Conservation (phyloP, 2,113 vertebrate species). For the Desmodus rotundus region DNA sequence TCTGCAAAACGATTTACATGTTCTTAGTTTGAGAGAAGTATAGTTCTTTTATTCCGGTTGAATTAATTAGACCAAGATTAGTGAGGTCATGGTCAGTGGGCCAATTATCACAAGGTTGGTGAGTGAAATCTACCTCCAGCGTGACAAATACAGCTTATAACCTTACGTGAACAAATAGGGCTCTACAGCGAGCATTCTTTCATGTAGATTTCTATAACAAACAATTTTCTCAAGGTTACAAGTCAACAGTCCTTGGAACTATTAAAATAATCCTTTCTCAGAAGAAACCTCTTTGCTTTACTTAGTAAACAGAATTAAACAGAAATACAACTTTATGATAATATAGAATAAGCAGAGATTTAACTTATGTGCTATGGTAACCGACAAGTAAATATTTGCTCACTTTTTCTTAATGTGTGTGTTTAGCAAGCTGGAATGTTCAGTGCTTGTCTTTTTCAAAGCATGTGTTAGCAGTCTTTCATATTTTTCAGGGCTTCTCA, state of each 20-base stretch:
- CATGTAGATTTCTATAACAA: not conserved
- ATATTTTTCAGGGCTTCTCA: not conserved
- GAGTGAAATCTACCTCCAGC: not conserved
- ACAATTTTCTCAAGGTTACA: not conserved
- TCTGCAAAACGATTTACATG: not conserved
- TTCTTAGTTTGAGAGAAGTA: not conserved
- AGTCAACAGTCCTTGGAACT: not conserved
- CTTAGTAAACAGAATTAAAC: slow-evolving; percentile 37
- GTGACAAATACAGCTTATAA: not conserved
- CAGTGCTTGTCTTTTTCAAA: not conserved
- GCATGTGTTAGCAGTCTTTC: not conserved
- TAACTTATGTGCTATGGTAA: not conserved
- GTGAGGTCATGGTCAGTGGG: not conserved
- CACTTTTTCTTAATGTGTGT: not conserved
- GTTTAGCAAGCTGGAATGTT: not conserved
- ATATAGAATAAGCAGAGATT: not conserved
- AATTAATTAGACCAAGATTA: slow-evolving; percentile 23
- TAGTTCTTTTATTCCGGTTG: not conserved
- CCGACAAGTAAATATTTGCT: slow-evolving; percentile 29
- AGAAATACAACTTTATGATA: not conserved
- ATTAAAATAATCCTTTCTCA: slow-evolving; percentile 39
- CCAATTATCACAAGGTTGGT: not conserved
- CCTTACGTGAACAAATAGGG: slow-evolving; percentile 16
- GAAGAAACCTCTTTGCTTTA: slow-evolving; percentile 23
- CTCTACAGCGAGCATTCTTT: not conserved